phyloP scores from a whole-genome alignment of 2,888 invertebrate genomes.

The Drosophila nr. perissopoda region DNA sequence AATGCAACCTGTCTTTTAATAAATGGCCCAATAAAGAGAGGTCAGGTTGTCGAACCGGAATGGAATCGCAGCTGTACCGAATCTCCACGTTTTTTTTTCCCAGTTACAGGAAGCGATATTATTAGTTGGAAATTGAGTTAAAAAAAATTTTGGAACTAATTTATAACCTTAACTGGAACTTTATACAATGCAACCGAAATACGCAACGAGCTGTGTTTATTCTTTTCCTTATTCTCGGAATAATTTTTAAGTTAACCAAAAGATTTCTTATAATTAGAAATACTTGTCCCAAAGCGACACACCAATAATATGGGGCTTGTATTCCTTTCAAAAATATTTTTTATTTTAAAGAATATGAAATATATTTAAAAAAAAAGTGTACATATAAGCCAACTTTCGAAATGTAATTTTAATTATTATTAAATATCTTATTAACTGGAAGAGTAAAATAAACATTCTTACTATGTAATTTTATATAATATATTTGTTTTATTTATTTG shows the following conservation, averaged over 20 bases:
- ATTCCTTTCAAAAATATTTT: neutral
- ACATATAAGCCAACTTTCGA: neutral
- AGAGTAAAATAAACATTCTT: neutral
- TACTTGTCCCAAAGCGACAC: neutral
- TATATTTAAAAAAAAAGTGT: neutral
- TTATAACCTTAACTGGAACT: neutral
- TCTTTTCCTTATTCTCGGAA: neutral
- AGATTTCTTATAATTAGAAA: neutral
- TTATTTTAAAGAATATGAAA: neutral
- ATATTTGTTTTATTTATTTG: neutral
- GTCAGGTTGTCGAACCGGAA: neutral
- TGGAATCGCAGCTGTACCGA: neutral
- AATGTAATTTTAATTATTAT: neutral
- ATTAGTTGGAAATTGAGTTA: neutral
- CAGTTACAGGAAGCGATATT: neutral
- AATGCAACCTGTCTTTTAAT: neutral
- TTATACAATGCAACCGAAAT: neutral
- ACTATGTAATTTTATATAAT: neutral
- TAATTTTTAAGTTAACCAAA: neutral
- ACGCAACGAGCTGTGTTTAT: neutral
- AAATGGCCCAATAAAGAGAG: neutral
- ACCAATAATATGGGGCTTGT: no score
- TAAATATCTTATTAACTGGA: neutral
- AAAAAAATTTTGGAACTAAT: neutral
- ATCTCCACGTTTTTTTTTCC: neutral